phyloP scores from a whole-genome alignment of 2,797 vertebrate genomes.

The Calcarius lapponicus region DNA sequence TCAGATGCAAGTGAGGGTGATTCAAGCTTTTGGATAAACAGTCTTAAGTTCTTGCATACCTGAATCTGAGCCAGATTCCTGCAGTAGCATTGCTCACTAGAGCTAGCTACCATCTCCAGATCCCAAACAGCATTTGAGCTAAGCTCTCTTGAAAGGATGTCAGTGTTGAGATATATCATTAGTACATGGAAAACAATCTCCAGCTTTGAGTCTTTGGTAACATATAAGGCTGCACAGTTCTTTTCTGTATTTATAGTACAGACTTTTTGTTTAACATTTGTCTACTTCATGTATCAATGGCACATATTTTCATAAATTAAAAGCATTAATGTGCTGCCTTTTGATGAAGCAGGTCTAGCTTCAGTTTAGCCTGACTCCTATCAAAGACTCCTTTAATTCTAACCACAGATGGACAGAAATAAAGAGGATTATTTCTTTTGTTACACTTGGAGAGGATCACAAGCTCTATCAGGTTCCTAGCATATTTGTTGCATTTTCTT shows the following conservation, averaged over 20 bases:
- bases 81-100: background rate
- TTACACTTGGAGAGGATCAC: background rate
- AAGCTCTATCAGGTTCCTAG: background rate
- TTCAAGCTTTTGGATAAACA: slow-evolving; percentile 48
- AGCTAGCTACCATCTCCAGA: background rate
- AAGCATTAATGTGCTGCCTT: background rate
- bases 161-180: background rate
- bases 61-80: slow-evolving; percentile 47
- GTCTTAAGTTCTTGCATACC: slow-evolving; percentile 25
- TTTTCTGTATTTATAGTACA: background rate
- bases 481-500: background rate
- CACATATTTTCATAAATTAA: background rate
- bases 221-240: background rate
- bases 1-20: slow-evolving; percentile 26
- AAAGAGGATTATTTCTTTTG: background rate
- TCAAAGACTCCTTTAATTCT: background rate
- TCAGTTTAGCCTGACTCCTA: background rate
- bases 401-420: background rate
- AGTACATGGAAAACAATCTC: background rate
- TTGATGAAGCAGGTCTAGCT: background rate
- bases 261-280: background rate
- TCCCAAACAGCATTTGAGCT: background rate
- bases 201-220: background rate
- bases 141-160: background rate
- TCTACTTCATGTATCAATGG: background rate